These are phyloP conservation scores for Aleiodes alternator DNA, from an alignment of 2,888 invertebrate genomes.

Conservation along the genomic window DNA sequence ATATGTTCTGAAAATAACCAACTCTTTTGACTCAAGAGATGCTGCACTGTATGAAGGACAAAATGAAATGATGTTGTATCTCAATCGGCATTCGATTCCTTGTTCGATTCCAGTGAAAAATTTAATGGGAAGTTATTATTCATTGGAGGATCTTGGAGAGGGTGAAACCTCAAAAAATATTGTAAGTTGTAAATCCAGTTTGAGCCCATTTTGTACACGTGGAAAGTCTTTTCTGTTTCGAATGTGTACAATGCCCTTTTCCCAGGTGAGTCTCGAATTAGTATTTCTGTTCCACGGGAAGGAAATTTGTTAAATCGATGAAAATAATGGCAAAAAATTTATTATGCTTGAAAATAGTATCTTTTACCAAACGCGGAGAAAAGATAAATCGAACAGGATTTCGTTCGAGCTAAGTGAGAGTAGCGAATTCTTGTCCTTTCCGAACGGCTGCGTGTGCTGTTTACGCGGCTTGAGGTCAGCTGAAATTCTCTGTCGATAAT, in stretches of 20 bases:
- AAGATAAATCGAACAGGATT: too few relatives aligned
- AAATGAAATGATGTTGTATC: slow-evolving; percentile 83
- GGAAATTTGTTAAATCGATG: too few relatives aligned
- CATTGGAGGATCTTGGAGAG: slow-evolving; percentile 72
- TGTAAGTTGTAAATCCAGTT: slow-evolving; percentile 27
- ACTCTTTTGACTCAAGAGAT: slow-evolving; percentile 87
- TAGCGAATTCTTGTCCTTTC: too few relatives aligned
- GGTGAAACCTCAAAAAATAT: slow-evolving; percentile 7
- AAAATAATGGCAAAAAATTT: too few relatives aligned
- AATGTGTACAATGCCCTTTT: not conserved
- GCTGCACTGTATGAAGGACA: slow-evolving; percentile 83
- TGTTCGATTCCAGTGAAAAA: slow-evolving; percentile 86
- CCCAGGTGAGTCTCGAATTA: too few relatives aligned
- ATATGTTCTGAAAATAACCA: slow-evolving; percentile 89
- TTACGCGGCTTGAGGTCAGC: too few relatives aligned
- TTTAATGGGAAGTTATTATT: slow-evolving; percentile 81
- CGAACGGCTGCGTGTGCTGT: too few relatives aligned
- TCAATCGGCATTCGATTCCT: slow-evolving; percentile 80
- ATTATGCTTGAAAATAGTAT: too few relatives aligned
- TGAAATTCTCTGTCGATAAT: too few relatives aligned
- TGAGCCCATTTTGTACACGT: not conserved
- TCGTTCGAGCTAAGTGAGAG: too few relatives aligned
- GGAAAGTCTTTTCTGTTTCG: not conserved
- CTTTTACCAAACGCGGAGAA: too few relatives aligned
- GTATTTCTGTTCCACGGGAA: too few relatives aligned